These are phyloP conservation scores for Girardinichthys multiradiatus DNA, from an alignment of 2,113 vertebrate genomes.

Conservation along the genomic window DNA sequence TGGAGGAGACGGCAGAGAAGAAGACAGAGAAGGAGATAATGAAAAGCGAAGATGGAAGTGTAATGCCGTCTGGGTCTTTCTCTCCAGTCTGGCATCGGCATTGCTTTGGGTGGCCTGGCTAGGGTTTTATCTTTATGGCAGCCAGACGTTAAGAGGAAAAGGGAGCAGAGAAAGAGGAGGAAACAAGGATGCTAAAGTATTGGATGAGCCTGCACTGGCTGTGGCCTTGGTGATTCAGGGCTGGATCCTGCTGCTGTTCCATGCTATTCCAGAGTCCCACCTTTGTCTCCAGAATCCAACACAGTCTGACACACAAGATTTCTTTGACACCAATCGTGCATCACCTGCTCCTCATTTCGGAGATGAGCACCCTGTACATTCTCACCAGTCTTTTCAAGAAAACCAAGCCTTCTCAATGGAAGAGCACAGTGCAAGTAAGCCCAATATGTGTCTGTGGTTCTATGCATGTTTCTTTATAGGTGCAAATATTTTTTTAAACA, in stretches of 20 bases:
- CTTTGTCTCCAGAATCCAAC: conserved; percentile 85
- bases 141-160: conserved; percentile 70
- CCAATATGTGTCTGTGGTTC: neutral
- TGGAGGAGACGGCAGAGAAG: conserved; percentile 75
- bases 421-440: conserved; percentile 90
- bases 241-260: conserved; percentile 94
- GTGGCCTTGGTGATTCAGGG: conserved; percentile 92
- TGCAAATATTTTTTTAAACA: too few relatives aligned
- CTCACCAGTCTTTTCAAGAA: conserved; percentile 88
- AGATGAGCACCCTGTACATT: conserved; percentile 87
- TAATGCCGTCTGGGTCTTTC: conserved; percentile 89
- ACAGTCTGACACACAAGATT: conserved; percentile 87
- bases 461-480: neutral
- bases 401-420: conserved; percentile 96
- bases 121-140: conserved; percentile 94
- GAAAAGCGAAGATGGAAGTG: conserved; percentile 88
- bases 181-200: conserved; percentile 81
- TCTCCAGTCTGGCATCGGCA: conserved; percentile 87
- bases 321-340: conserved; percentile 90
- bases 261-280: conserved; percentile 93
- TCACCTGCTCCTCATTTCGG: conserved; percentile 85
- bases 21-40: conserved; percentile 76
- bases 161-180: conserved; percentile 71
- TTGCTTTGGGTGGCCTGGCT: conserved; percentile 95
- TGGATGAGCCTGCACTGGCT: conserved; percentile 92